Base-by-base conservation (phyloP, 2,888 invertebrate species). In the Aethes cnicana region DNA sequence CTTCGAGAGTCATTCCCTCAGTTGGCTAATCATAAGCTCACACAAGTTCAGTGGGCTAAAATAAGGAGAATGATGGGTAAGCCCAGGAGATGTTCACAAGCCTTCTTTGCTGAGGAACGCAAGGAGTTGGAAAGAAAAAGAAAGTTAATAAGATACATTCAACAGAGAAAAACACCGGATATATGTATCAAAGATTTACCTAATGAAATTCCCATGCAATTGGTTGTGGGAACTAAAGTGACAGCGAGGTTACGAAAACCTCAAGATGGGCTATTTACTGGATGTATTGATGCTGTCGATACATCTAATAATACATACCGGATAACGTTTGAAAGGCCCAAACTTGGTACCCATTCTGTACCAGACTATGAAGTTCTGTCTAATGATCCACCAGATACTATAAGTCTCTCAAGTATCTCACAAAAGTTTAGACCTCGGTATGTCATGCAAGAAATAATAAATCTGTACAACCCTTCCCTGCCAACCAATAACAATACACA, bases 1-100 rank as follows among this genome's bases (percentile, higher is more conserved):
- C 87, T 99, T 26, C 94, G 94, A 72, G 98, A 99, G 82, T 94
- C 96, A 4, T 98, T 98, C 86, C 98, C 99, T 0, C 95, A 96
- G 68, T 84, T 99, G 53, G 95, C 95, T 74, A 95, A 96, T 17
- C 92, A 95, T 4, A 94, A 94, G 68, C 81, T 99, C 55, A 95
- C 96, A 1, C 92, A 97, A 64, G 93, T 95, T 2, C 97, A 99
- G 75, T 99, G 99, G 99, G 95, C 96, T 44, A 96, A 97, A 81
- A 96, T 99, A 52, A 91, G 99, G 47, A 90, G 98, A 57, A 94
- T 98, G 90, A 97, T 99, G 96, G 99, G 99, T 0, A 98, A 98
- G 73, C 99, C 99, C 0, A 90, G 99, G 39, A 92, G 99, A 71
- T 98, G 96, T 80, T 97, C 97, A 0, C 95, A 95, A 73, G 95